A percentile compares a stretch with the other conserved stretches of the same genome.
phyloP scores from a whole-genome alignment of 2,113 vertebrate species.

The Hyla sarda region DNA sequence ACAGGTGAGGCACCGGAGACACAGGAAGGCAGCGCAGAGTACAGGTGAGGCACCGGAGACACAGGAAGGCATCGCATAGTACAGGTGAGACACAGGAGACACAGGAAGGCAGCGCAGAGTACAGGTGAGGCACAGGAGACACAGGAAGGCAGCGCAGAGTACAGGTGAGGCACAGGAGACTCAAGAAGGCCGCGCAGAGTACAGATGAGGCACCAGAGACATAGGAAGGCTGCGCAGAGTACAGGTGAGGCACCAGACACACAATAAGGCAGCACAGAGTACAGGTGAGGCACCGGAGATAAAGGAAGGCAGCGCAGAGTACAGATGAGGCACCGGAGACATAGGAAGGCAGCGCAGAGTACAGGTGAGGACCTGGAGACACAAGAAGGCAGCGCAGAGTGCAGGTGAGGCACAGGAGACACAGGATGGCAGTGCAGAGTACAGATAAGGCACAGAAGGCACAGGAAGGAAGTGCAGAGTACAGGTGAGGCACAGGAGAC shows the following conservation, averaged over 20 bases:
- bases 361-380: slow-evolving; percentile 78
- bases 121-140: slow-evolving; percentile 78
- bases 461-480: slow-evolving; percentile 74
- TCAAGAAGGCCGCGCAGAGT: slow-evolving; percentile 79
- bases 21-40: slow-evolving; percentile 75
- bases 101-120: slow-evolving; percentile 75
- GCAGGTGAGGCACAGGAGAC: slow-evolving; percentile 78
- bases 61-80: slow-evolving; percentile 75
- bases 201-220: slow-evolving; percentile 78
- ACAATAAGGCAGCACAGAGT: slow-evolving; percentile 75
- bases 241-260: slow-evolving; percentile 75
- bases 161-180: slow-evolving; percentile 77
- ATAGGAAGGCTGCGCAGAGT: slow-evolving; percentile 75
- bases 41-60: slow-evolving; percentile 78
- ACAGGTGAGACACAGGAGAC: slow-evolving; percentile 78
- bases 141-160: slow-evolving; percentile 65
- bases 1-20: slow-evolving; percentile 78
- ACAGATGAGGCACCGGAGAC: slow-evolving; percentile 78
- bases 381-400: slow-evolving; percentile 75
- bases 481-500: slow-evolving; percentile 78
- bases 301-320: slow-evolving; percentile 75
- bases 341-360: slow-evolving; percentile 75
- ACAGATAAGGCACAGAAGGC: slow-evolving; percentile 78
- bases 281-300: slow-evolving; percentile 78
- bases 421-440: slow-evolving; percentile 74